Evolutionary conservation across 2,113 vertebrate species (phyloP).

Genomic region (Ondatra zibethicus): DNA sequence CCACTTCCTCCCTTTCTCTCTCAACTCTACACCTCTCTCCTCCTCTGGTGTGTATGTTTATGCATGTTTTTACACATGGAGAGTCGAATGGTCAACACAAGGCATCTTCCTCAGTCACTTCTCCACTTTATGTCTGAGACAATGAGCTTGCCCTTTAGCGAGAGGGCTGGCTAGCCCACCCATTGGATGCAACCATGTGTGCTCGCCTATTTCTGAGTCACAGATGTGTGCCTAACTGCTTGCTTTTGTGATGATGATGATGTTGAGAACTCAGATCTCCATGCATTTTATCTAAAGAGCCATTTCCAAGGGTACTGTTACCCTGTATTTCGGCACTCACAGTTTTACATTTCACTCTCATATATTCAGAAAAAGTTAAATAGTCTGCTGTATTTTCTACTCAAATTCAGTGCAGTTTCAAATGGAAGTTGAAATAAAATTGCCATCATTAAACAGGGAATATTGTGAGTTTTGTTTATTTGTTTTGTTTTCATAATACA

Average conservation of each 20-base stretch:
- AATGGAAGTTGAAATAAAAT: not conserved
- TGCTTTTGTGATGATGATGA: not conserved
- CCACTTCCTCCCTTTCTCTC: not conserved
- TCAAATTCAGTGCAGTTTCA: not conserved
- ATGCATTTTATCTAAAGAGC: not conserved
- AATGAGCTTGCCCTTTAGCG: not conserved
- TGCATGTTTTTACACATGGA: not conserved
- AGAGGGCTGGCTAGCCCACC: no score
- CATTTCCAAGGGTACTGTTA: not conserved
- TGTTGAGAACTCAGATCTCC: not conserved
- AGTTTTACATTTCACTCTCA: not conserved
- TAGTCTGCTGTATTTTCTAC: not conserved
- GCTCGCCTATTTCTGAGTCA: not conserved
- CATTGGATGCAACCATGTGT: fast-evolving
- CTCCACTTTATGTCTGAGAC: not conserved
- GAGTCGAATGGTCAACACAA: no score
- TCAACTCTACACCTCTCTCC: not conserved
- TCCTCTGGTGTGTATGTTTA: not conserved
- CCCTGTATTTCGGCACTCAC: not conserved
- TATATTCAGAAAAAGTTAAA: constrained; percentile 23
- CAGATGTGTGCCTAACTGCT: not conserved
- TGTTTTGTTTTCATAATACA: not conserved
- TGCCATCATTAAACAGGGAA: not conserved
- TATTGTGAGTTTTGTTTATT: not conserved
- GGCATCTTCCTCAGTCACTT: not conserved